Conservation (phyloP, 2,888 invertebrate species). For the Luffia ferchaultella region DNA sequence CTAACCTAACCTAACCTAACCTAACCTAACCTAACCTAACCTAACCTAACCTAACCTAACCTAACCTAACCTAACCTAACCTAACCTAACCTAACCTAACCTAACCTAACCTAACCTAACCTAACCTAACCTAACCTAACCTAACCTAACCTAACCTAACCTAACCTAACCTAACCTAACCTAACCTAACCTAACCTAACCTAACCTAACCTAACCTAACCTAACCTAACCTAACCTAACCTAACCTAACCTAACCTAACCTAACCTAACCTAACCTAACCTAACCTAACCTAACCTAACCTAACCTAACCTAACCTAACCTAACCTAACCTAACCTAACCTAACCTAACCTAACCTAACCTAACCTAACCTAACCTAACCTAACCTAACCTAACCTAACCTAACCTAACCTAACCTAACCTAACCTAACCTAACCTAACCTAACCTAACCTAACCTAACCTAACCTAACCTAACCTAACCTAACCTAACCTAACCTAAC, state of each 20-base stretch:
- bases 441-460: constrained; percentile 6
- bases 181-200: constrained; percentile 11
- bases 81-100: constrained; percentile 9
- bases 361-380: constrained; percentile 5
- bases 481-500: constrained; percentile 5
- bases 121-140: constrained; percentile 11
- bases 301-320: constrained; percentile 12
- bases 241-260: constrained; percentile 12
- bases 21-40: constrained; percentile 10
- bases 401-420: constrained; percentile 8
- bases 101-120: constrained; percentile 7
- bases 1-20: constrained; percentile 11
- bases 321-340: constrained; percentile 6
- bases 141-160: constrained; percentile 11
- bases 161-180: constrained; percentile 10
- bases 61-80: constrained; percentile 7
- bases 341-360: constrained; percentile 7
- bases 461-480: constrained; percentile 6
- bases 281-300: constrained; percentile 12
- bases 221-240: constrained; percentile 9
- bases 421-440: constrained; percentile 6
- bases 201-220: constrained; percentile 8
- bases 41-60: constrained; percentile 7
- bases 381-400: constrained; percentile 5
- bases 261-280: constrained; percentile 9